phyloP scores from a whole-genome alignment of 2,113 vertebrate species.

The Ramphastos sulfuratus region DNA sequence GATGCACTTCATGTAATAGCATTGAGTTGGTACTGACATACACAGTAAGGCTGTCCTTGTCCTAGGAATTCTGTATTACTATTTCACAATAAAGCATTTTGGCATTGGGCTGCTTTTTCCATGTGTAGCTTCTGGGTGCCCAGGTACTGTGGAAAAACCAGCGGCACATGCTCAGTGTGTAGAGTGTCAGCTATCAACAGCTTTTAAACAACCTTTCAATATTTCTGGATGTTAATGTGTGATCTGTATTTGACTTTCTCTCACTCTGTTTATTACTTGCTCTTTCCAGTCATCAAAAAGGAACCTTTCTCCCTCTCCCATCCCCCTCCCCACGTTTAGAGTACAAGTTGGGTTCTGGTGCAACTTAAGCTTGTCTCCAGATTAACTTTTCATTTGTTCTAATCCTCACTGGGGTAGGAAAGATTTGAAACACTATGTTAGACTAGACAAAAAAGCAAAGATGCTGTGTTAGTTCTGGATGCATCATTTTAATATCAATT shows the following conservation, averaged over 20 bases:
- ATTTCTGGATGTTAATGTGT: conserved; percentile 69
- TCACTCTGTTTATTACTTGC: conserved; percentile 55
- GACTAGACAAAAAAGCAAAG: conserved; percentile 75
- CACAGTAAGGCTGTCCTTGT: conserved; percentile 37
- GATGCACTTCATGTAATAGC: conserved; percentile 66
- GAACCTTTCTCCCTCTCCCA: background rate
- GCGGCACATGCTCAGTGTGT: conserved; percentile 63
- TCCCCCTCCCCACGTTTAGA: conserved; percentile 54
- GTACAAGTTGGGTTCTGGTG: conserved; percentile 76
- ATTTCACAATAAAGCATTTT: conserved; percentile 65
- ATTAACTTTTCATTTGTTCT: conserved; percentile 54
- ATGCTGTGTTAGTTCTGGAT: conserved; percentile 78
- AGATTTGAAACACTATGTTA: conserved; percentile 78
- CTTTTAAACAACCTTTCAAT: conserved; percentile 51
- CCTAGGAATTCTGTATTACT: conserved; percentile 67
- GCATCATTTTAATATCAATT: conserved; percentile 80
- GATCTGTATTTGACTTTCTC: conserved; percentile 70
- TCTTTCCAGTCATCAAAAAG: conserved; percentile 66
- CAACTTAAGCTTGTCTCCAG: conserved; percentile 70
- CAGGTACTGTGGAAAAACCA: conserved; percentile 63
- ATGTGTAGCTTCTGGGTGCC: conserved; percentile 66
- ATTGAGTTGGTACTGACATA: conserved; percentile 54
- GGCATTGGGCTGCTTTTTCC: conserved; percentile 71
- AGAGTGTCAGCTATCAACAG: conserved; percentile 58
- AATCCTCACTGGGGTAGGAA: conserved; percentile 68